A percentile compares a stretch with the other conserved stretches of the same genome.
Conservation (phyloP, 1,140 invertebrate genomes). For the Macrobrachium nipponense region DNA sequence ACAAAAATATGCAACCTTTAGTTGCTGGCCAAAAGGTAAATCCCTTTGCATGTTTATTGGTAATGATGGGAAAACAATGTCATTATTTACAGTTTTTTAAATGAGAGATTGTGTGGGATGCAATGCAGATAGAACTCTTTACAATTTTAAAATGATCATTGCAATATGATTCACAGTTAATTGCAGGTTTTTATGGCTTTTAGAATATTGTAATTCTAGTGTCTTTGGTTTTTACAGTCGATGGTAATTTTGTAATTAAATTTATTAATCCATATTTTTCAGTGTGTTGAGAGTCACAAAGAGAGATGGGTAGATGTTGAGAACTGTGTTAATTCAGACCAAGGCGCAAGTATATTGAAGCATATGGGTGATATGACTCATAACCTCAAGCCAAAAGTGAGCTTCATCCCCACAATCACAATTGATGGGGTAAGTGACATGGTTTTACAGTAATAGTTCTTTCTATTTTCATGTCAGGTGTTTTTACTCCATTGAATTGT, state of each 20-base stretch:
- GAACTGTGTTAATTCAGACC: conserved; percentile 27
- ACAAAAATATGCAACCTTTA: conserved; percentile 38
- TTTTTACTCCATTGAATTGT: too few species aligned
- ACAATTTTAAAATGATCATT: too few species aligned
- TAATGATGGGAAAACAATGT: neutral
- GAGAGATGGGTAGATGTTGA: conserved; percentile 26
- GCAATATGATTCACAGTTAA: too few species aligned
- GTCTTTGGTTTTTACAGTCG: neutral
- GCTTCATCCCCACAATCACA: conserved; percentile 54
- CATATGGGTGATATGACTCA: conserved; percentile 56
- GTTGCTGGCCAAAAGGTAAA: conserved; percentile 38
- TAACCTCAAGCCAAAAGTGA: conserved; percentile 28
- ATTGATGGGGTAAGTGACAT: conserved; percentile 46
- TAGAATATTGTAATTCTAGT: neutral
- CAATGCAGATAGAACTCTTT: too few species aligned
- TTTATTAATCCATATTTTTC: neutral
- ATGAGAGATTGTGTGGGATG: neutral
- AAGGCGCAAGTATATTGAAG: conserved; percentile 43
- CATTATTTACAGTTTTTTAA: neutral
- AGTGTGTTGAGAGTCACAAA: conserved; percentile 48
- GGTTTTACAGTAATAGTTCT: neutral
- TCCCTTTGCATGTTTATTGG: neutral
- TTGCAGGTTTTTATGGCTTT: neutral
- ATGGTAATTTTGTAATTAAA: neutral
- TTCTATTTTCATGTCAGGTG: too few species aligned